These are phyloP conservation scores for Torymus tubicola DNA, from an alignment of 2,888 invertebrate genomes.

Conservation along the genomic window DNA sequence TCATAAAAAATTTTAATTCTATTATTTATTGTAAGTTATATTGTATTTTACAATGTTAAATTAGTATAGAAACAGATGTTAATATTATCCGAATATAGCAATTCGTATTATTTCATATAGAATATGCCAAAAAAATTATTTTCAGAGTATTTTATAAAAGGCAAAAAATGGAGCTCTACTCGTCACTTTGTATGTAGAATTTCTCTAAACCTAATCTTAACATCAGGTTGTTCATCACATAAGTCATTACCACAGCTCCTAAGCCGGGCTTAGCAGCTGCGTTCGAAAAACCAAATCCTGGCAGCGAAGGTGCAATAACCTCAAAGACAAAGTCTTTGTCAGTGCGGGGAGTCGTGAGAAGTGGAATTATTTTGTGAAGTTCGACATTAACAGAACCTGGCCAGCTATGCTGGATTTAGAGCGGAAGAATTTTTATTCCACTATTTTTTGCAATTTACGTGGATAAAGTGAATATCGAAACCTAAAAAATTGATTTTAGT, in stretches of 20 bases:
- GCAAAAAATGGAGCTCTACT: too few relatives aligned
- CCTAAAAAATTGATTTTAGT: too few relatives aligned
- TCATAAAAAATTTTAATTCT: too few relatives aligned
- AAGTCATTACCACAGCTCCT: conserved; percentile 79
- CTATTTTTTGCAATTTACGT: conserved; percentile 77
- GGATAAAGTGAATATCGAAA: conserved; percentile 83
- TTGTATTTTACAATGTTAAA: too few relatives aligned
- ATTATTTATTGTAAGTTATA: too few relatives aligned
- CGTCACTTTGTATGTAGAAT: conserved; percentile 87
- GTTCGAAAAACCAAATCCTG: conserved; percentile 78
- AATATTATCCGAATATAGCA: too few relatives aligned
- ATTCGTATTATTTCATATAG: too few relatives aligned
- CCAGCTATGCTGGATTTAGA: conserved; percentile 91
- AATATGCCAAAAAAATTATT: too few relatives aligned
- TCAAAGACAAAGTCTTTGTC: conserved; percentile 82
- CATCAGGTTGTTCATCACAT: conserved; percentile 84
- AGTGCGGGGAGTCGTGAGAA: conserved; percentile 79
- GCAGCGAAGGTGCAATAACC: conserved; percentile 77
- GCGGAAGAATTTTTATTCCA: conserved; percentile 78
- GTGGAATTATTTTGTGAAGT: conserved; percentile 86
- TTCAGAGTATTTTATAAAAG: too few relatives aligned
- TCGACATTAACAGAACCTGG: conserved; percentile 92
- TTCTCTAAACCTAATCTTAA: conserved; percentile 81
- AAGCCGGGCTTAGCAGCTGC: conserved; percentile 81
- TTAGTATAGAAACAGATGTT: too few relatives aligned